A percentile compares a stretch with the other conserved stretches of the same genome.
phyloP scores from a whole-genome alignment of 2,888 invertebrate genomes.

The Aproaerema taeniolella region DNA sequence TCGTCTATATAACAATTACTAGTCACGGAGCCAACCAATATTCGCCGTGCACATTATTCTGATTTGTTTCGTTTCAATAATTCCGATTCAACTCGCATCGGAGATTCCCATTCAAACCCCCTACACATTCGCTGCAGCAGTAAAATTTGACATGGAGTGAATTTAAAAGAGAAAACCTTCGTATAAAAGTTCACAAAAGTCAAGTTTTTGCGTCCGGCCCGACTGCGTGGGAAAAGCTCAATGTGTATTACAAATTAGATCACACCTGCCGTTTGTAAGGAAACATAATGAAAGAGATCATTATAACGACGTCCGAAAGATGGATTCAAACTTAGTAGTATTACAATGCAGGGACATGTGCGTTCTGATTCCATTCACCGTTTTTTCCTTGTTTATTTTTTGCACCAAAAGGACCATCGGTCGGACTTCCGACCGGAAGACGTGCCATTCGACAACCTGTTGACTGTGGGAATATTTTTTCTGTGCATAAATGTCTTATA shows the following conservation, averaged over 20 bases:
- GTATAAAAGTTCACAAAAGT: conserved; percentile 34
- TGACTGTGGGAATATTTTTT: conserved; percentile 67
- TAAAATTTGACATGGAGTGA: conserved; percentile 29
- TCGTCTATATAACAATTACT: conserved; percentile 11
- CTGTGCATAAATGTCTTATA: conserved; percentile 36
- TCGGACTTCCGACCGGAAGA: conserved; percentile 73
- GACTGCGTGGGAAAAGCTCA: conserved; percentile 54
- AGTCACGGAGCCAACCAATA: conserved; percentile 20
- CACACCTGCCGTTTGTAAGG: conserved; percentile 43
- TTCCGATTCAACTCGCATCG: conserved; percentile 29
- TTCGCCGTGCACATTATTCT: conserved; percentile 25
- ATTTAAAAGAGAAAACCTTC: conserved; percentile 34
- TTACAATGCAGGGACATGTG: conserved; percentile 51
- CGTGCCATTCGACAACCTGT: conserved; percentile 68
- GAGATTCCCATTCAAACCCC: conserved; percentile 25
- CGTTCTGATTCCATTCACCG: conserved; percentile 50
- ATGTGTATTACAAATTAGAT: conserved; percentile 44
- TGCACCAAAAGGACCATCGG: conserved; percentile 53
- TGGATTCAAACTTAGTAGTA: conserved; percentile 31
- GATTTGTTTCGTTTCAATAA: conserved; percentile 23
- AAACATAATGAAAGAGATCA: conserved; percentile 38
- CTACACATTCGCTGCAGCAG: conserved; percentile 28
- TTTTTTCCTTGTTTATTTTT: conserved; percentile 37
- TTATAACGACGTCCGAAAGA: conserved; percentile 48
- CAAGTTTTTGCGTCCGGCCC: conserved; percentile 21